A percentile compares a stretch with the other conserved stretches of the same genome.
Conservation (phyloP, 2,888 invertebrate genomes). For the Papilio protenor region DNA sequence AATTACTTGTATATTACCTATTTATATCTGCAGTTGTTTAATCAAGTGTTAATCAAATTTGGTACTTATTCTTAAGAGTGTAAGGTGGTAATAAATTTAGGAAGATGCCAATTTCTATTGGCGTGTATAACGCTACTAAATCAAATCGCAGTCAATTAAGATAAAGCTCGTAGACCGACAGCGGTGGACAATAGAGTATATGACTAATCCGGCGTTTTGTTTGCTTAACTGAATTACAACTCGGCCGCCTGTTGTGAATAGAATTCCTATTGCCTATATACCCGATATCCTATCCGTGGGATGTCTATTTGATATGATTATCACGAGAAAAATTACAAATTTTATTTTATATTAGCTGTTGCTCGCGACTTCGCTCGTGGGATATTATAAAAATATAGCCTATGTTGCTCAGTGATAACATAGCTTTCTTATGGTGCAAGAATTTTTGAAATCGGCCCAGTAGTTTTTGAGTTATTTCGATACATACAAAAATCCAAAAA, state of each 20-base stretch:
- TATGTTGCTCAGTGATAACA: too few relatives aligned
- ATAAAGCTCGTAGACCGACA: conserved; percentile 78
- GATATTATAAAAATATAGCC: too few relatives aligned
- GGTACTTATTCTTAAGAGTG: conserved; percentile 48
- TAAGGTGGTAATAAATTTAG: conserved; percentile 41
- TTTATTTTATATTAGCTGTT: not conserved
- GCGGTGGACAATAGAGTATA: conserved; percentile 76
- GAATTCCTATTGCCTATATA: conserved; percentile 60
- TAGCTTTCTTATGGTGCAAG: too few relatives aligned
- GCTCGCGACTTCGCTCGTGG: too few relatives aligned
- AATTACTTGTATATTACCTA: conserved; percentile 45
- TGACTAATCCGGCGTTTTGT: conserved; percentile 81
- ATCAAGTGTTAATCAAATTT: conserved; percentile 52
- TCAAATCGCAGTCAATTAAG: conserved; percentile 83
- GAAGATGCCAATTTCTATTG: conserved; percentile 55
- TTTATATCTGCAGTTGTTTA: conserved; percentile 46
- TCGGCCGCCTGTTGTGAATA: conserved; percentile 60
- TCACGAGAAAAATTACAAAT: not conserved
- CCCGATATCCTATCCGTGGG: not conserved
- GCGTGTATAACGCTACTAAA: conserved; percentile 69
- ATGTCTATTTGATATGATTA: not conserved
- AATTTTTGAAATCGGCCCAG: too few relatives aligned
- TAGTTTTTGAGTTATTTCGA: too few relatives aligned
- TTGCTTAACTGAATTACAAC: conserved; percentile 76
- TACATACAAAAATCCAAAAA: too few relatives aligned